Evolutionary conservation across 2,888 invertebrate genomes (phyloP).

Genomic region (Troides aeacus): DNA sequence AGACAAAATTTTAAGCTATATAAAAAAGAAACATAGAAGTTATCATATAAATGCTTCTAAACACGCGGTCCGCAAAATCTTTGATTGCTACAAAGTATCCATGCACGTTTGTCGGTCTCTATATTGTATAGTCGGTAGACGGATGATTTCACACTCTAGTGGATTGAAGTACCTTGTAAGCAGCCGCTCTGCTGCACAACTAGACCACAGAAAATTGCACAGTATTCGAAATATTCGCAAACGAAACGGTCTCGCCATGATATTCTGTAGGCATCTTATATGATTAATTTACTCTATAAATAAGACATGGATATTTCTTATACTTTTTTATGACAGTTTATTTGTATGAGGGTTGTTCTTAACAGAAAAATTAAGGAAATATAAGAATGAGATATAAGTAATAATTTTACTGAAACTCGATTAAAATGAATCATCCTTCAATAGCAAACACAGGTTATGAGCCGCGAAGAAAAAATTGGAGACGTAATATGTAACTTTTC

Average conservation of each 20-base stretch:
- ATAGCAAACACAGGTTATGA: conserved; percentile 16
- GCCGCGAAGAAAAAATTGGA: conserved; percentile 16
- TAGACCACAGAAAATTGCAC: conserved; percentile 65
- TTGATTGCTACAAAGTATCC: conserved; percentile 25
- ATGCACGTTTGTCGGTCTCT: conserved; percentile 59
- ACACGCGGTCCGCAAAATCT: conserved; percentile 20
- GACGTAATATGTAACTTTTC: conserved; percentile 27
- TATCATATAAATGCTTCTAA: conserved; percentile 9
- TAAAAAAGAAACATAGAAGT: too few species aligned
- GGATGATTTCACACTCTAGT: conserved; percentile 72
- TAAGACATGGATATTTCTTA: too few species aligned
- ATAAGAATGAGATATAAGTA: too few species aligned
- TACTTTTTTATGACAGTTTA: too few species aligned
- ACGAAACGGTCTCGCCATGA: conserved; percentile 4
- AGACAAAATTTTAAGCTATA: too few species aligned
- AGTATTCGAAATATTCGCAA: conserved; percentile 5
- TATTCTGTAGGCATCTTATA: too few species aligned
- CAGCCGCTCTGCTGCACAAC: conserved; percentile 53
- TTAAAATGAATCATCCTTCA: not conserved
- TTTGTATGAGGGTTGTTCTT: too few species aligned
- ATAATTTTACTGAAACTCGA: too few species aligned
- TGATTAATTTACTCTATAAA: too few species aligned
- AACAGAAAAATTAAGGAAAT: too few species aligned
- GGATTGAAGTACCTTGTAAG: conserved; percentile 50
- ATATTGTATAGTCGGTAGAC: conserved; percentile 46